Conservation (phyloP, 2,113 vertebrate species). For the Sorex fumeus region DNA sequence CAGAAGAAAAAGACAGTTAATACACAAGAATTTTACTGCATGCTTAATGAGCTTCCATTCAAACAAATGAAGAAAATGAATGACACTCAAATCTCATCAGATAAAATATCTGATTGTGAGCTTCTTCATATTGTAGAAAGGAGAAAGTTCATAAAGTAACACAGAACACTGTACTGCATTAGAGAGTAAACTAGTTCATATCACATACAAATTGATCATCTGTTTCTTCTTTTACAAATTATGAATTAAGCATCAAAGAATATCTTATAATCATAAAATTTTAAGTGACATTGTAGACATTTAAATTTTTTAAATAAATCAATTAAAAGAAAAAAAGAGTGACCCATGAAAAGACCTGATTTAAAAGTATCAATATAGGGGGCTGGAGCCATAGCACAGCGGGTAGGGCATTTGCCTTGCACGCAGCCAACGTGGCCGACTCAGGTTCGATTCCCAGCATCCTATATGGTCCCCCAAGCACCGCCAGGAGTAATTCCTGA, state of each 20-base stretch:
- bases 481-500: too few species aligned
- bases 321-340: background rate
- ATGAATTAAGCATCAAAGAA: constrained; percentile 39
- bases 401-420: too few species aligned
- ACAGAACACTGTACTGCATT: background rate
- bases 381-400: too few species aligned
- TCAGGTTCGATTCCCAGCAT: too few species aligned
- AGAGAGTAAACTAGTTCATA: background rate
- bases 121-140: background rate
- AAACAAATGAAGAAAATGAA: background rate
- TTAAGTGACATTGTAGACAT: constrained; percentile 5
- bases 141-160: background rate
- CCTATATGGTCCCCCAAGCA: too few species aligned
- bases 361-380: too few species aligned
- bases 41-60: background rate
- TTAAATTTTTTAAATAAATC: background rate
- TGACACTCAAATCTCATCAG: background rate
- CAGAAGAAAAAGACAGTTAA: background rate
- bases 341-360: background rate
- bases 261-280: background rate
- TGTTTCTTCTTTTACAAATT: constrained; percentile 1
- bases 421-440: too few species aligned
- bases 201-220: background rate
- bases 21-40: background rate
- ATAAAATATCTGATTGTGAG: background rate